phyloP scores from a whole-genome alignment of 2,888 invertebrate species.

The Sphaerophoria rueppellii region DNA sequence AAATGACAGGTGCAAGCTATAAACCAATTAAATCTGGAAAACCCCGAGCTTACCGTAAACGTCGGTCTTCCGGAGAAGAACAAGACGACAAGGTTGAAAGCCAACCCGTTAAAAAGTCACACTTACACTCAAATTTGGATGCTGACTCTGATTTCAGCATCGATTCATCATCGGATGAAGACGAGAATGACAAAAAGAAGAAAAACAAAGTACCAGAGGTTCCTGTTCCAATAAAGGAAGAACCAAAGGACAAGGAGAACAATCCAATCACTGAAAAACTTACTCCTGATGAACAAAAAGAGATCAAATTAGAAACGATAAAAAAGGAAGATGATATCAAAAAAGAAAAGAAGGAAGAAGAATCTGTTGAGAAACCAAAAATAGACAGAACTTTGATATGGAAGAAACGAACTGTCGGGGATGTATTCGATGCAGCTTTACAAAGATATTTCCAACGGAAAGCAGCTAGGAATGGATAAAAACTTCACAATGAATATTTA shows the following conservation, averaged over 20 bases:
- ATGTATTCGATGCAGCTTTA: slow-evolving; percentile 88
- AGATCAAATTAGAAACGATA: slow-evolving; percentile 56
- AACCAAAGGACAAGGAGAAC: slow-evolving; percentile 24
- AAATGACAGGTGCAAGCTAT: slow-evolving; percentile 76
- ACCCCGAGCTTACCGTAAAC: slow-evolving; percentile 85
- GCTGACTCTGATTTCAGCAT: slow-evolving; percentile 89
- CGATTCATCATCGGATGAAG: slow-evolving; percentile 83
- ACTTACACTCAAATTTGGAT: slow-evolving; percentile 86
- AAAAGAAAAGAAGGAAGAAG: slow-evolving; percentile 73
- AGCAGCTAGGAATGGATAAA: slow-evolving; percentile 82
- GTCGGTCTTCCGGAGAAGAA: slow-evolving; percentile 82
- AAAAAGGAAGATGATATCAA: slow-evolving; percentile 58
- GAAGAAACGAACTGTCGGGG: slow-evolving; percentile 92
- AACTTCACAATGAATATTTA: no score
- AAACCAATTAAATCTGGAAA: slow-evolving; percentile 79
- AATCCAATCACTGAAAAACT: slow-evolving; percentile 56
- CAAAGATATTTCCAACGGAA: slow-evolving; percentile 90
- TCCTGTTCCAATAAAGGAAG: slow-evolving; percentile 36
- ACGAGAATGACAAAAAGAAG: slow-evolving; percentile 28
- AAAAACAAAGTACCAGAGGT: slow-evolving; percentile 49
- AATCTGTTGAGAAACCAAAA: slow-evolving; percentile 81
- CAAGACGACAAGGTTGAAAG: slow-evolving; percentile 81
- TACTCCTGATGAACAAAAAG: slow-evolving; percentile 61
- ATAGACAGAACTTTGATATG: slow-evolving; percentile 89
- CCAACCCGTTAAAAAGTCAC: slow-evolving; percentile 83